Percentiles rank a stretch among this genome's conserved stretches.
These are phyloP conservation scores for Campaea margaritaria DNA, from an alignment of 2,888 invertebrate genomes.

Conservation along the genomic window DNA sequence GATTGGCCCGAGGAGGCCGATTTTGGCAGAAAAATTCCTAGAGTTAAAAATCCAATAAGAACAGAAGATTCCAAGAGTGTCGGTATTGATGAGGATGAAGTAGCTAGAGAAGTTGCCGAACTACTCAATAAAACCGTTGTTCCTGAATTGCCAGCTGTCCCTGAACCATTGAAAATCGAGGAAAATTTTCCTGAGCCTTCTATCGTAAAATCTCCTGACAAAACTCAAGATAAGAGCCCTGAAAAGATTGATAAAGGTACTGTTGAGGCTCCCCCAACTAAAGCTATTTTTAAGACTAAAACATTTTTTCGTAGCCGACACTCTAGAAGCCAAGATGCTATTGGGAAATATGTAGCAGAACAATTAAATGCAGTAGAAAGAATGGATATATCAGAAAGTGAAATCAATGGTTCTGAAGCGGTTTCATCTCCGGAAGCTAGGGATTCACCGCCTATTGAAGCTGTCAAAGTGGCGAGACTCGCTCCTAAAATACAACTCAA, in stretches of 20 bases:
- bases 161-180: slow-evolving; percentile 80
- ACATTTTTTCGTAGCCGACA: slow-evolving; percentile 84
- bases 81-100: slow-evolving; percentile 76
- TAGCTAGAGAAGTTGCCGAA: slow-evolving; percentile 85
- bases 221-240: slow-evolving; percentile 56
- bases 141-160: slow-evolving; percentile 84
- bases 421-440: slow-evolving; percentile 71
- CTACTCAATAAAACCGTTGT: slow-evolving; percentile 86
- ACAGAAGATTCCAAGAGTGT: slow-evolving; percentile 74
- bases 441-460: slow-evolving; percentile 78
- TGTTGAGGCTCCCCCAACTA: slow-evolving; percentile 60
- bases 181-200: slow-evolving; percentile 86
- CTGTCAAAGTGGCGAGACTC: slow-evolving; percentile 83
- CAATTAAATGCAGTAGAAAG: slow-evolving; percentile 78
- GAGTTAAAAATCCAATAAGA: slow-evolving; percentile 81
- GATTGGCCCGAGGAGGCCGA: slow-evolving; percentile 84
- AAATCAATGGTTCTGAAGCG: slow-evolving; percentile 72
- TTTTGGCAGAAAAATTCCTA: slow-evolving; percentile 87
- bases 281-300: slow-evolving; percentile 83
- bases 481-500: slow-evolving; percentile 83
- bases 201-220: slow-evolving; percentile 79
- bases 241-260: slow-evolving; percentile 57
- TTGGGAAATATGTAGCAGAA: slow-evolving; percentile 82
- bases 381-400: slow-evolving; percentile 73
- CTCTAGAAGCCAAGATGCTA: slow-evolving; percentile 82